These are phyloP conservation scores for Holothuria glaberrima DNA, from an alignment of 35 echinoderm and acorn worm genomes.

Conservation along the genomic window DNA sequence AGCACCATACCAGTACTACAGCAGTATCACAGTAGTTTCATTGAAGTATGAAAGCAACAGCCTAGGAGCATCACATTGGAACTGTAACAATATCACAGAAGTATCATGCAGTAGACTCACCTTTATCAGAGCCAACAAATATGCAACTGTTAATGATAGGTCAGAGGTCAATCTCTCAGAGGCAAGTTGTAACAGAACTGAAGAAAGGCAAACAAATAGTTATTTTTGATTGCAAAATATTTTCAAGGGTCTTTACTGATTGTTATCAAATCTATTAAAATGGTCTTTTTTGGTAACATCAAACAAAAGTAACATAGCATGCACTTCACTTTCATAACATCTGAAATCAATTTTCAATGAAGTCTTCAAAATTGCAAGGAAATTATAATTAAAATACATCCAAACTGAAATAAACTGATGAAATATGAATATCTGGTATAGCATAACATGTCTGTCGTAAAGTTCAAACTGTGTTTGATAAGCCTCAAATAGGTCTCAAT, in stretches of 20 bases:
- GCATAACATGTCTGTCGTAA: no score
- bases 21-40: no score
- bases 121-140: constrained; percentile 88
- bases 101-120: constrained; percentile 55
- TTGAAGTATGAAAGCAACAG: no score
- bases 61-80: no score
- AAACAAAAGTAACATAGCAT: neutral
- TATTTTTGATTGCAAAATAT: neutral
- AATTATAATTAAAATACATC: no score
- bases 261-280: neutral
- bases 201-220: neutral
- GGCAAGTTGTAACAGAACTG: constrained; percentile 83
- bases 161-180: constrained; percentile 73
- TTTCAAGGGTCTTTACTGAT: neutral
- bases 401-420: no score
- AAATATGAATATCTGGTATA: no score
- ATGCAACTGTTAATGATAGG: constrained; percentile 71
- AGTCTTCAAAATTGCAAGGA: no score
- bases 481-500: no score
- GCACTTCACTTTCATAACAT: neutral
- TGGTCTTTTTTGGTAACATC: neutral
- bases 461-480: no score
- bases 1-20: no score
- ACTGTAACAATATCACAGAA: no score
- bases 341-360: neutral